A percentile compares a stretch with the other conserved stretches of the same genome.
These are phyloP conservation scores for Dasyurus viverrinus DNA, from an alignment of 2,113 vertebrate species.

Conservation along the genomic window DNA sequence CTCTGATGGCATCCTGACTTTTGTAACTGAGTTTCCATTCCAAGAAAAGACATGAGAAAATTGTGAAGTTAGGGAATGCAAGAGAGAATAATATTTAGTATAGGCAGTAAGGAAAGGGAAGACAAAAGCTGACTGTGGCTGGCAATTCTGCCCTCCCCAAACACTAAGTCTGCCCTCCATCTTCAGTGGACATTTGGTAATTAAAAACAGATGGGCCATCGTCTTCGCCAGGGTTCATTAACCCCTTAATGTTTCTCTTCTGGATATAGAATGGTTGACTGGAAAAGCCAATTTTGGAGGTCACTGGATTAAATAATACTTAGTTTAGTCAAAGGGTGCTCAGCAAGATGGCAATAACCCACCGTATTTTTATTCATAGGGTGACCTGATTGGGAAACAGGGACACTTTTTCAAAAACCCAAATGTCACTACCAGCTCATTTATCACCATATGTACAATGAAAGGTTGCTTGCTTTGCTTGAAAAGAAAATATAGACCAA, in stretches of 20 bases:
- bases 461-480: background rate
- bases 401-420: background rate
- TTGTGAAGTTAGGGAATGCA: background rate
- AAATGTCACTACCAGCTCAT: background rate
- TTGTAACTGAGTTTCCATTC: background rate
- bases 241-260: slow-evolving; percentile 75
- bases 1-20: background rate
- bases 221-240: slow-evolving; percentile 72
- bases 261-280: slow-evolving; percentile 42
- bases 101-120: slow-evolving; percentile 6
- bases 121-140: background rate
- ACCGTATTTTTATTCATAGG: background rate
- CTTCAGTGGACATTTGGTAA: slow-evolving; percentile 63
- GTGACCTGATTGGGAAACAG: background rate
- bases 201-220: slow-evolving; percentile 76
- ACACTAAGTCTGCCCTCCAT: slow-evolving; percentile 56
- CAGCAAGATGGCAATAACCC: slow-evolving; percentile 38
- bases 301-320: slow-evolving; percentile 60
- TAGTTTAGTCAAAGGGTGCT: background rate
- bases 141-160: background rate
- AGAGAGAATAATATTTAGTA: background rate
- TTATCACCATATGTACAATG: slow-evolving; percentile 41
- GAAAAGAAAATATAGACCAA: background rate
- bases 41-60: background rate
- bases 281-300: slow-evolving; percentile 72